Evolutionary conservation across 1,140 invertebrate species (phyloP).

Genomic region (Cydia pomonella): DNA sequence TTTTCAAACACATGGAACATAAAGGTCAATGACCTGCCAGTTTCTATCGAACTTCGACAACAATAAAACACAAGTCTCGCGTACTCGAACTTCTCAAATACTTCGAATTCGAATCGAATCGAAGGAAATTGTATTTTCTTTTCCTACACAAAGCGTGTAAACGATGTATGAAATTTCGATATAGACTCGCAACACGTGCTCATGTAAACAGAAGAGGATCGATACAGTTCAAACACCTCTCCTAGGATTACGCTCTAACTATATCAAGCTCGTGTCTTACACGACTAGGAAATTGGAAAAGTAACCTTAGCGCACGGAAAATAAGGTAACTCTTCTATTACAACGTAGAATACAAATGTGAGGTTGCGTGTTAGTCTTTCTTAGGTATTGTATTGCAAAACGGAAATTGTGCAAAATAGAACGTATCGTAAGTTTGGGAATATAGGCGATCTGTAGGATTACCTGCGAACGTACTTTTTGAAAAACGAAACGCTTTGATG

Average conservation of each 20-base stretch:
- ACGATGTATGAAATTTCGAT: constrained; percentile 19
- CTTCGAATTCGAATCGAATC: not conserved
- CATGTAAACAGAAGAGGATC: constrained; percentile 29
- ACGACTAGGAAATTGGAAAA: not conserved
- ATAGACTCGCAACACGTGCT: constrained; percentile 21
- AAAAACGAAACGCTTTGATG: not conserved
- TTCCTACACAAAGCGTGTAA: not conserved
- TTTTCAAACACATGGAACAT: not conserved
- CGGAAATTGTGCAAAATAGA: constrained; percentile 30
- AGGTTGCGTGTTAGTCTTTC: not conserved
- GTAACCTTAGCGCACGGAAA: not conserved
- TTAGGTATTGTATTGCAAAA: constrained; percentile 27
- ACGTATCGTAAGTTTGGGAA: constrained; percentile 11
- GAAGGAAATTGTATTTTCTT: constrained; percentile 1
- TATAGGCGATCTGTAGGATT: constrained; percentile 11
- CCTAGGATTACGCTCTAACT: not conserved
- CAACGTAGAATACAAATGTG: not conserved
- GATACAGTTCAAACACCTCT: constrained; percentile 32
- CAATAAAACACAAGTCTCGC: constrained; percentile 1
- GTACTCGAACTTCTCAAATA: not conserved
- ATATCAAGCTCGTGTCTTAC: not conserved
- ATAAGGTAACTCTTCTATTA: not conserved
- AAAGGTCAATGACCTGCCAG: not conserved
- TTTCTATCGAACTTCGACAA: not conserved
- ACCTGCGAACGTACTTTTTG: constrained; percentile 3